Base-by-base conservation (phyloP, 2,797 vertebrate genomes). In the Lophura swinhoii region DNA sequence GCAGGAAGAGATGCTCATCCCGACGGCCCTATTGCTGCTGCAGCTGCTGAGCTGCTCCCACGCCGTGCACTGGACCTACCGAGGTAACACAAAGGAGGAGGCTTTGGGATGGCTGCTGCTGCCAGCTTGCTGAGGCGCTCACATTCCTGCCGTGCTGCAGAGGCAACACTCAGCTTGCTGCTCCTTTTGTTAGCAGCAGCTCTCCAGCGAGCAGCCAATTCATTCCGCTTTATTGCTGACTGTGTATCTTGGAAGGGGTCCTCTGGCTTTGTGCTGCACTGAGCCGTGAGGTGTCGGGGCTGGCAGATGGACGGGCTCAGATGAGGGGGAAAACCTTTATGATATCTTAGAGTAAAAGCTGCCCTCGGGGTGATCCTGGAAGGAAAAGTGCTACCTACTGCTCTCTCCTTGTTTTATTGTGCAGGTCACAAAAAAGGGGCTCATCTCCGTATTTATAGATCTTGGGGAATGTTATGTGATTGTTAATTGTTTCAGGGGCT, bases 31-130 rank as follows among this genome's bases (percentile, higher is more conserved):
- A 41, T 60, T 97, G 63, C 68, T 97, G 53, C 92, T 97, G 77
- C 39, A 64, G 31, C 13, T 18, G 3, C 88, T 58, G 11, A 11
- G 88, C 73, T 60, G 8, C 62, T 56, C 77, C 23, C 91, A 95
- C 78, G 28, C 88, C 2, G 8, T 68, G 2, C 39, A 88, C 2
- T 98, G 98, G 98, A 96, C 96, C 0, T 98, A 98, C 87, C 59
- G 96, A 97, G 98, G 98, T 98, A 97, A 97, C 23, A 20, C 29
- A 59, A 64, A 14, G 1, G 2, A 43, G 39, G 21, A 24, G 69
- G 53, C 0, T n/a, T 2, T 21, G 72, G 83, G 33, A 6, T 2
- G 4, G 37, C 87, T 85, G 7, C 55, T 18, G 22, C 12, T 56
- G 28, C 28, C 11, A 7, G n/a, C 60, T 28, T 51, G 39, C 60